A percentile compares a stretch with the other conserved stretches of the same genome.
Conservation (phyloP, 1,140 invertebrate species). For the Yoshiicerus persimilis region DNA sequence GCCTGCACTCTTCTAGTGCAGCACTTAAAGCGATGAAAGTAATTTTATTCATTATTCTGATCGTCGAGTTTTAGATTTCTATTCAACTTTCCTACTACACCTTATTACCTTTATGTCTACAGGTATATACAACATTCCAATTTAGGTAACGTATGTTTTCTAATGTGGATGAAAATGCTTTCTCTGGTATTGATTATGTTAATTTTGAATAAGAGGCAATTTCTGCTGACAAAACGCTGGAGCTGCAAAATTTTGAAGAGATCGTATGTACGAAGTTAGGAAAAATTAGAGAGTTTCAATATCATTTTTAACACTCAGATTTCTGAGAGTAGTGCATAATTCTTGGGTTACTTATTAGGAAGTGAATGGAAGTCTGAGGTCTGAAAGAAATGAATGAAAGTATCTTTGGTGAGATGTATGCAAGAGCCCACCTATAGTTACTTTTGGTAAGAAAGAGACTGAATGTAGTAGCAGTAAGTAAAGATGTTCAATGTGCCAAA, state of each 20-base stretch:
- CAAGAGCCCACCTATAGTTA: background rate
- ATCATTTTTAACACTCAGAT: background rate
- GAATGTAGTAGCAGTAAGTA: background rate
- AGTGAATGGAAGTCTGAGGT: background rate
- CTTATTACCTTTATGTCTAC: no score
- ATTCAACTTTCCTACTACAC: no score
- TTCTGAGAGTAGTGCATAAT: background rate
- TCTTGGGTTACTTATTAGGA: background rate
- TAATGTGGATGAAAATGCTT: background rate
- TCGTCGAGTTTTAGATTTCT: background rate
- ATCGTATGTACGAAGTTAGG: background rate
- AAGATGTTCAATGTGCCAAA: conserved; percentile 13
- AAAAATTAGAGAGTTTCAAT: background rate
- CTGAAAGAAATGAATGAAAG: background rate
- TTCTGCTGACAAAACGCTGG: background rate
- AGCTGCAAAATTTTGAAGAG: background rate
- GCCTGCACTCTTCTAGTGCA: background rate
- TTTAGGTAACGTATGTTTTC: background rate
- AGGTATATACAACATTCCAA: no score
- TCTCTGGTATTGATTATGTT: background rate
- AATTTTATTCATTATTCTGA: background rate
- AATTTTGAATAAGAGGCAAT: background rate
- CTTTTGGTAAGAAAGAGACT: background rate
- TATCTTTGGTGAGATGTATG: no score
- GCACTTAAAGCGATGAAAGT: background rate